Conservation (phyloP, 2,888 invertebrate genomes). For the Pycnomerus fuliginosus region DNA sequence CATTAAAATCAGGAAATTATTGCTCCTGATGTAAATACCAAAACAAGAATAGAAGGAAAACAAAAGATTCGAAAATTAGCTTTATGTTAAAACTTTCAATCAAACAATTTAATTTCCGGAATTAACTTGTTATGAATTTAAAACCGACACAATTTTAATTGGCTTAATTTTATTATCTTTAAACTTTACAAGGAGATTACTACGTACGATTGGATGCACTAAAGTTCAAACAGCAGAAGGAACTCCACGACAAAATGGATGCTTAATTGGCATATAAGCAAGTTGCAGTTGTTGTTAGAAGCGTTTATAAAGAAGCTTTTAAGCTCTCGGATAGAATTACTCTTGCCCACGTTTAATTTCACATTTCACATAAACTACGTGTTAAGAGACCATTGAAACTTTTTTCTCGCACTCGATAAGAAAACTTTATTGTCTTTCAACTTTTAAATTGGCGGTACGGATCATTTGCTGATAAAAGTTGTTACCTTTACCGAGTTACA, state of each 20-base stretch:
- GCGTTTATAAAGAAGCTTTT: conserved; percentile 9
- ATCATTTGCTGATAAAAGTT: too few relatives aligned
- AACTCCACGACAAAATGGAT: conserved; percentile 2
- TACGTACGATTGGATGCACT: too few relatives aligned
- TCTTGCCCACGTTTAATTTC: conserved; percentile 9
- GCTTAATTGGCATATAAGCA: conserved; percentile 4
- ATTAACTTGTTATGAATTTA: conserved; percentile 11
- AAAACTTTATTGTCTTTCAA: conserved; percentile 9
- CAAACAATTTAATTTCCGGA: conserved; percentile 7
- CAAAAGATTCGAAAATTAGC: conserved; percentile 14
- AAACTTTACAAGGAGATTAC: too few relatives aligned
- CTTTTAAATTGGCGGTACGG: too few relatives aligned
- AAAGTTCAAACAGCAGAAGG: not conserved
- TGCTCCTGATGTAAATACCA: conserved; percentile 26
- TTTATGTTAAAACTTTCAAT: conserved; percentile 9
- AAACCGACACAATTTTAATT: too few relatives aligned
- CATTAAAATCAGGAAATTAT: conserved; percentile 44
- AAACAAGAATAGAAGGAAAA: conserved; percentile 3
- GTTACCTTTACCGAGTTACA: too few relatives aligned
- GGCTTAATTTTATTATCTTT: too few relatives aligned
- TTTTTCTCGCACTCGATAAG: conserved; percentile 6
- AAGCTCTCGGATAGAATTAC: conserved; percentile 7
- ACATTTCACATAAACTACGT: conserved; percentile 13
- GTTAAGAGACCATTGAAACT: conserved; percentile 8
- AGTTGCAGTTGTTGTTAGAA: not conserved